phyloP scores from a whole-genome alignment of 2,113 vertebrate genomes.

The Crotophaga sulcirostris region DNA sequence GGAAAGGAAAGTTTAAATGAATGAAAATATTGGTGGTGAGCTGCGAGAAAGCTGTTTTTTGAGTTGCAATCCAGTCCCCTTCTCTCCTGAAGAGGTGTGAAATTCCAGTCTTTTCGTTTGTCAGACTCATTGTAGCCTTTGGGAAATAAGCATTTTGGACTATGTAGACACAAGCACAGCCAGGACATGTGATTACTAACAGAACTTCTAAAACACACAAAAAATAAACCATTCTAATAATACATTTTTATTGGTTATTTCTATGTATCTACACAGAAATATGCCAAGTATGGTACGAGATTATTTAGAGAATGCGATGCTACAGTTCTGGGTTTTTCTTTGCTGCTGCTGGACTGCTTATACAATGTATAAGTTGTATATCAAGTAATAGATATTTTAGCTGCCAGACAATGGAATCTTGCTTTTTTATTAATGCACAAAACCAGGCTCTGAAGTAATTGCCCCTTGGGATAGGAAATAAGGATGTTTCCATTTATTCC shows the following conservation, averaged over 20 bases:
- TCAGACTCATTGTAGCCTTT: background rate
- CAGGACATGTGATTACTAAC: background rate
- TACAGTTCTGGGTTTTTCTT: background rate
- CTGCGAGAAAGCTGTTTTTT: background rate
- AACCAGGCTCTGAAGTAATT: slow-evolving; percentile 42
- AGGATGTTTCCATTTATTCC: slow-evolving; percentile 45
- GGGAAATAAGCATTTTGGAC: background rate
- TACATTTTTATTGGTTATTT: background rate
- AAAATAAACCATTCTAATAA: background rate
- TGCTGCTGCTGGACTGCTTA: background rate
- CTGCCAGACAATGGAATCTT: slow-evolving; percentile 31
- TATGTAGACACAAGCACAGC: background rate
- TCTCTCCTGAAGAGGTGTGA: background rate
- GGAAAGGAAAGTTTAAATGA: background rate
- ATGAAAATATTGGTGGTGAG: background rate
- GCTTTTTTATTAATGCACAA: slow-evolving; percentile 19
- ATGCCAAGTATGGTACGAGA: background rate
- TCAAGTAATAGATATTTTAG: background rate
- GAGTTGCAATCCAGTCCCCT: background rate
- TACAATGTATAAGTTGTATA: background rate
- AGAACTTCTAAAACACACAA: background rate
- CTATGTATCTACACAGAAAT: background rate
- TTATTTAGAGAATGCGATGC: background rate
- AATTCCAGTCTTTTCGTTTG: background rate
- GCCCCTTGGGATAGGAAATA: slow-evolving; percentile 60